Conservation (phyloP, 2,888 invertebrate species). For the Unio pictorum region DNA sequence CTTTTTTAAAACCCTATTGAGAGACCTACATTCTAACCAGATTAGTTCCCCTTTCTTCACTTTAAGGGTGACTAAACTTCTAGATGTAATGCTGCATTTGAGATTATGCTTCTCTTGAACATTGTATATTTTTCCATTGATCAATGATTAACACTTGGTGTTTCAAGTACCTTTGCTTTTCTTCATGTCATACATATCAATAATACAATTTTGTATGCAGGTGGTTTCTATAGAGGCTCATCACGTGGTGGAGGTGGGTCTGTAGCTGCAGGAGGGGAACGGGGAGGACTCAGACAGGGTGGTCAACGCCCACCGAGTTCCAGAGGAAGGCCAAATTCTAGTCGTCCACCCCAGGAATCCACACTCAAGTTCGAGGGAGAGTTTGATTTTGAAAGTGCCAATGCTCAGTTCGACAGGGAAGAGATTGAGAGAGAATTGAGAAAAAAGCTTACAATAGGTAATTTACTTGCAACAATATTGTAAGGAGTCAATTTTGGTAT, state of each 20-base stretch:
- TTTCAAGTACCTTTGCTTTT: too few species aligned
- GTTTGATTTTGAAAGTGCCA: constrained; percentile 98
- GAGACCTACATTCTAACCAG: too few species aligned
- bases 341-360: constrained; percentile 46
- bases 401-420: constrained; percentile 89
- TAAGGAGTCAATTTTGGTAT: neutral
- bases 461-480: constrained; percentile 9
- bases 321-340: constrained; percentile 36
- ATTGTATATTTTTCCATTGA: too few species aligned
- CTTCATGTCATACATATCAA: too few species aligned
- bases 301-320: constrained; percentile 18
- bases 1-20: too few species aligned
- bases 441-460: constrained; percentile 72
- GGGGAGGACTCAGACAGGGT: too few species aligned
- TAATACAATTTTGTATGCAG: too few species aligned
- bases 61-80: too few species aligned
- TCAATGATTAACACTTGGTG: too few species aligned
- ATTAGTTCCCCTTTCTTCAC: too few species aligned
- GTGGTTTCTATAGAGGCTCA: constrained; percentile 6
- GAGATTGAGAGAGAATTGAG: constrained; percentile 85
- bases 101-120: too few species aligned
- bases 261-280: constrained; percentile 1
- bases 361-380: constrained; percentile 93
- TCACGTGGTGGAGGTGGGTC: constrained; percentile 10
- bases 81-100: too few species aligned